These are phyloP conservation scores for Sceliomorpha sp. DNA, from an alignment of 2,888 invertebrate genomes.

Conservation along the genomic window DNA sequence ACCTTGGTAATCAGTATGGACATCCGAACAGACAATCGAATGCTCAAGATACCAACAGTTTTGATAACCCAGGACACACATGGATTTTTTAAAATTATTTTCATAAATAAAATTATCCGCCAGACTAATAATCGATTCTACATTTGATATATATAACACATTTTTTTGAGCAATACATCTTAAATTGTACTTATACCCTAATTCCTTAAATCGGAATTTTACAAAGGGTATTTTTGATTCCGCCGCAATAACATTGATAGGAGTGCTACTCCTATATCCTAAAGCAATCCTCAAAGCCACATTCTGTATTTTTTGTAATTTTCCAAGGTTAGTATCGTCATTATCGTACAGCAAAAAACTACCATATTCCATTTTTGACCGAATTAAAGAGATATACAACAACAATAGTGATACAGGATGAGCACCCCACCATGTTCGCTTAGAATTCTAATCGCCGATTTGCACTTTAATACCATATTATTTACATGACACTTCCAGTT, in stretches of 20 bases:
- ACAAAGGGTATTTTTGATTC: slow-evolving; percentile 29
- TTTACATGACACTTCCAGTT: too few relatives aligned
- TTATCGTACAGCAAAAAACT: slow-evolving; percentile 30
- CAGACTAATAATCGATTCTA: slow-evolving; percentile 10
- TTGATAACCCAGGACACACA: slow-evolving; percentile 13
- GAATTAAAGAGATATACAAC: too few relatives aligned
- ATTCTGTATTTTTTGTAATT: slow-evolving; percentile 47
- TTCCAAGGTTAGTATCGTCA: background rate
- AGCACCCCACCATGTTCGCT: too few relatives aligned
- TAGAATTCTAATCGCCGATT: too few relatives aligned
- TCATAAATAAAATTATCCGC: slow-evolving; percentile 11
- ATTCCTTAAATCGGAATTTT: slow-evolving; percentile 16
- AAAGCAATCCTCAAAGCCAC: slow-evolving; percentile 21
- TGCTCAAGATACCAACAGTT: slow-evolving; percentile 14
- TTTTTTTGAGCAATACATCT: slow-evolving; percentile 13
- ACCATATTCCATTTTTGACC: slow-evolving; percentile 47
- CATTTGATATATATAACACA: slow-evolving; percentile 1
- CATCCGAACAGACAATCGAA: background rate
- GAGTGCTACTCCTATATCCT: slow-evolving; percentile 38
- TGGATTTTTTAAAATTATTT: slow-evolving; percentile 22
- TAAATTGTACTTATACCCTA: slow-evolving; percentile 23
- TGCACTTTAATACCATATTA: too few relatives aligned
- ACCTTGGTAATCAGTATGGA: background rate
- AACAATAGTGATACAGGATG: too few relatives aligned
- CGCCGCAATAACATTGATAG: slow-evolving; percentile 36